phyloP scores from a whole-genome alignment of 1,140 invertebrate genomes.

The Nephotettix cincticeps region DNA sequence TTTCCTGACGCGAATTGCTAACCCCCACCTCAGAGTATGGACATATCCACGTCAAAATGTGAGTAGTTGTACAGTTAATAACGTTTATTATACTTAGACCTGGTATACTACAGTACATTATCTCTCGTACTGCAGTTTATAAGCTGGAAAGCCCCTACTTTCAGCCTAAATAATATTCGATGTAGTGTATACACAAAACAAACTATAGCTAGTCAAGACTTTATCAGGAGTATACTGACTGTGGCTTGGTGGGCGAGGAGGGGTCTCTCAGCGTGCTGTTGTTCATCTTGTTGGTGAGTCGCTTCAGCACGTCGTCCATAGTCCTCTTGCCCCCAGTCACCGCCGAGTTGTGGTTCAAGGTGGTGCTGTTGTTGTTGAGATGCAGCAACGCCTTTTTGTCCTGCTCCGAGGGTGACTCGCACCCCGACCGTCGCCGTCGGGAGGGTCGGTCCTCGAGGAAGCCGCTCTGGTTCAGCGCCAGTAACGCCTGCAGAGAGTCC shows the following conservation, averaged over 20 bases:
- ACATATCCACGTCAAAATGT: too few species aligned
- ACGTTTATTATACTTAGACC: too few species aligned
- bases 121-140: too few species aligned
- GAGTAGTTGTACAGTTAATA: too few species aligned
- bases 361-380: conserved; percentile 46
- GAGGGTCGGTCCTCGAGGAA: conserved; percentile 41
- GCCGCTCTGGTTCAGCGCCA: conserved; percentile 19
- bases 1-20: too few species aligned
- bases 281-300: conserved; percentile 77
- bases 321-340: conserved; percentile 56
- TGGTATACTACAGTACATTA: too few species aligned
- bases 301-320: conserved; percentile 86
- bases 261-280: conserved; percentile 64
- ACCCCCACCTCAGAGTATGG: too few species aligned
- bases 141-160: too few species aligned
- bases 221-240: conserved; percentile 19
- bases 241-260: conserved; percentile 53
- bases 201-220: too few species aligned
- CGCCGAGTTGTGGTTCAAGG: conserved; percentile 51
- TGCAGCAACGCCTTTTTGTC: conserved; percentile 66
- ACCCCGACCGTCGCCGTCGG: conserved; percentile 38
- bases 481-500: conserved; percentile 7
- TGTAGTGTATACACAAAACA: too few species aligned
- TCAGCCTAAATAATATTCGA: too few species aligned
- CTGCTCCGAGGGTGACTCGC: conserved; percentile 47